Evolutionary conservation across 2,888 invertebrate genomes (phyloP).

Genomic region (Andrena minutula): DNA sequence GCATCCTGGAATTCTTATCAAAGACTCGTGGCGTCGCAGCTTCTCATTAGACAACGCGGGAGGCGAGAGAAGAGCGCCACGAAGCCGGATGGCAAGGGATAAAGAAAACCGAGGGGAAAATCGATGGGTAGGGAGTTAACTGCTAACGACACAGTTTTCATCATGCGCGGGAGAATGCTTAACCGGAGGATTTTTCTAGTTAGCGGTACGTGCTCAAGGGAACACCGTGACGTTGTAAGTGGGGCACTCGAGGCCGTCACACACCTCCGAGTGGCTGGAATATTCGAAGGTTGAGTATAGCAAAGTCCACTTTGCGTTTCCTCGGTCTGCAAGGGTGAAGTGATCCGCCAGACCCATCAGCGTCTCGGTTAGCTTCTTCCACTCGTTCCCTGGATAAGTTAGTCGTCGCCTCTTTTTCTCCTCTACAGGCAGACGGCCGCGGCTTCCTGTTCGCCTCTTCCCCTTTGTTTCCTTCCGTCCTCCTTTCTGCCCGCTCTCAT

Average conservation of each 20-base stretch:
- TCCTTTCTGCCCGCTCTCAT: no score
- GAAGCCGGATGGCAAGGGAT: background rate
- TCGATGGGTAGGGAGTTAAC: constrained; percentile 61
- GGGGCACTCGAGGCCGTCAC: constrained; percentile 49
- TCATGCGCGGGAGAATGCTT: constrained; percentile 71
- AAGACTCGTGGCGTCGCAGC: background rate
- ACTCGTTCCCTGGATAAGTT: constrained; percentile 9
- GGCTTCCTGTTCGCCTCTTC: background rate
- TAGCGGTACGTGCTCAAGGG: constrained; percentile 78
- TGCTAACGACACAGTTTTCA: constrained; percentile 79
- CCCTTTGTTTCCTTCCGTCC: no score
- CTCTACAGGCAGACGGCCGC: background rate
- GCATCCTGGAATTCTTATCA: background rate
- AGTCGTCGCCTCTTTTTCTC: background rate
- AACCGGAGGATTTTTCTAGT: constrained; percentile 74
- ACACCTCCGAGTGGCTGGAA: constrained; percentile 66
- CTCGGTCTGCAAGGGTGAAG: constrained; percentile 81
- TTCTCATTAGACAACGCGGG: background rate
- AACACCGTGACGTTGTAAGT: constrained; percentile 54
- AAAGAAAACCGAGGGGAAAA: constrained; percentile 4
- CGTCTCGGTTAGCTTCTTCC: constrained; percentile 67
- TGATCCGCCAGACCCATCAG: constrained; percentile 82
- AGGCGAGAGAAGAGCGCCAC: no score
- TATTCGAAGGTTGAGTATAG: constrained; percentile 69
- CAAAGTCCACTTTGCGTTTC: constrained; percentile 76